These are phyloP conservation scores for Drosophila vallismaia DNA, from an alignment of 2,888 invertebrate species.

Conservation along the genomic window DNA sequence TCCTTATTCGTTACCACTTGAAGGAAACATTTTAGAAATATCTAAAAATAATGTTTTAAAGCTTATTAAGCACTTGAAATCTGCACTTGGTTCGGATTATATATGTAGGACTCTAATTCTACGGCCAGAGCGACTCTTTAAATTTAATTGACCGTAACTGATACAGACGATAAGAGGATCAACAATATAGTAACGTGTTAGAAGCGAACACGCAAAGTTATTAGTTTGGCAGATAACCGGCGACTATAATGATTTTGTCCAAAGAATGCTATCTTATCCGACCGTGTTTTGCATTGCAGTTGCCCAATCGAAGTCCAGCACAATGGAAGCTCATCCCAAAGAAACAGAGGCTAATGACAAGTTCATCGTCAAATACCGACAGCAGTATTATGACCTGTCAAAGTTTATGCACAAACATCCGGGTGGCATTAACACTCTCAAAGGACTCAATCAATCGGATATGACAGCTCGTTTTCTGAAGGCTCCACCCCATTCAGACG, in stretches of 20 bases:
- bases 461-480: conserved; percentile 81
- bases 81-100: background rate
- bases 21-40: background rate
- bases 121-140: background rate
- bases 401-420: conserved; percentile 89
- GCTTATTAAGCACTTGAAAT: background rate
- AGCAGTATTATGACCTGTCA: conserved; percentile 87
- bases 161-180: conserved; percentile 14
- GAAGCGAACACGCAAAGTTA: conserved; percentile 31
- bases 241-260: background rate
- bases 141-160: conserved; percentile 29
- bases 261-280: conserved; percentile 9
- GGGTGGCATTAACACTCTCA: conserved; percentile 88
- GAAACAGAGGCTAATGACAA: conserved; percentile 47
- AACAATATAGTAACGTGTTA: conserved; percentile 27
- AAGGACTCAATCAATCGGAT: conserved; percentile 78
- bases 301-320: conserved; percentile 5
- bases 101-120: background rate
- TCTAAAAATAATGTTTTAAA: background rate
- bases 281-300: conserved; percentile 51
- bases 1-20: background rate
- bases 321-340: conserved; percentile 45
- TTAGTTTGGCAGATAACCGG: conserved; percentile 12
- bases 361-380: conserved; percentile 83
- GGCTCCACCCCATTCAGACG: conserved; percentile 83